These are phyloP conservation scores for Emydocephalus ijimae DNA, from an alignment of 2,113 vertebrate species.

Conservation along the genomic window DNA sequence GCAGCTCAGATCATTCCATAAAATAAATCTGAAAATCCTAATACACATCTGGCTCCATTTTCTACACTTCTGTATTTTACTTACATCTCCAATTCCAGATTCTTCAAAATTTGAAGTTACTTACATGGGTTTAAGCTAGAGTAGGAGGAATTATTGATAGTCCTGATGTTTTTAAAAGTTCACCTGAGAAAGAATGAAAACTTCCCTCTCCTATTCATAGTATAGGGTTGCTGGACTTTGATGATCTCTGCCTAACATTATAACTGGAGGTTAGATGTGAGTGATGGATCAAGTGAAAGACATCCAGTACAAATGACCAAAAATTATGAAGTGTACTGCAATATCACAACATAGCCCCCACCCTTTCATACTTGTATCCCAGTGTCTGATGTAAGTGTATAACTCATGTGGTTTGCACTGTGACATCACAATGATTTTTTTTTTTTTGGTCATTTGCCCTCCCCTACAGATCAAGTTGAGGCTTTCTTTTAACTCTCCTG, in stretches of 20 bases:
- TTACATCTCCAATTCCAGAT: neutral
- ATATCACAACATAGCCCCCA: neutral
- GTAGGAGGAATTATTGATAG: neutral
- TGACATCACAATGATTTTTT: neutral
- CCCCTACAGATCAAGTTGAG: neutral
- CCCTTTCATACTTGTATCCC: neutral
- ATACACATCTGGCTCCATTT: neutral
- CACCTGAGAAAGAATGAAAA: neutral
- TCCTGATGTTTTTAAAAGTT: neutral
- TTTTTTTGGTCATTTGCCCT: neutral
- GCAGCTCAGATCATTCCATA: neutral
- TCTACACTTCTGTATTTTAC: neutral
- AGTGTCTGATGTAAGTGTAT: neutral
- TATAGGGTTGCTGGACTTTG: neutral
- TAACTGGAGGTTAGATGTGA: neutral
- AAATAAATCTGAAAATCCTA: neutral
- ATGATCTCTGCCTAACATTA: neutral
- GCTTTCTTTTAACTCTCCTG: neutral
- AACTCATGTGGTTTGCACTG: neutral
- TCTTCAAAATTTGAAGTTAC: neutral
- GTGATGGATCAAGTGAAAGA: neutral
- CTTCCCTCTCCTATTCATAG: neutral
- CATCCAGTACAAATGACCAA: neutral
- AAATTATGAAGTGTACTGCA: neutral
- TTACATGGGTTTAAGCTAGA: neutral